phyloP scores from a whole-genome alignment of 2,888 invertebrate genomes.

The Nudaria mundana region DNA sequence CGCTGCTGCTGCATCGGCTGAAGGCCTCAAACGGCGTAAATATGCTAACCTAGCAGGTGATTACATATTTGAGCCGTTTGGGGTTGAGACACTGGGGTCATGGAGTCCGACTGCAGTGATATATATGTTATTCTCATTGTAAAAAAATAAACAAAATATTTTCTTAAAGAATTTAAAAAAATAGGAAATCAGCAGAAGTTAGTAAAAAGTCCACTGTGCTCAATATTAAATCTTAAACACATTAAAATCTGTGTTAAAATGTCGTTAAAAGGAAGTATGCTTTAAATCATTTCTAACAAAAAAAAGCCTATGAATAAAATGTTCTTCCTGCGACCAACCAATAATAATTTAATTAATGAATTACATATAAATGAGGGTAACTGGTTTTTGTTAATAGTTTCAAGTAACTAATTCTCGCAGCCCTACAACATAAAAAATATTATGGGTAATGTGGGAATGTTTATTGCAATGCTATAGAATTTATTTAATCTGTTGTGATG shows the following conservation, averaged over 20 bases:
- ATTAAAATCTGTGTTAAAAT: background rate
- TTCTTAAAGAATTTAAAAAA: background rate
- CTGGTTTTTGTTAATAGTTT: constrained; percentile 15
- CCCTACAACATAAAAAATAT: constrained; percentile 50
- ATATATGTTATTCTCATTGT: background rate
- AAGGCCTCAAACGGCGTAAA: no score
- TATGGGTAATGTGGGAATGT: constrained; percentile 65
- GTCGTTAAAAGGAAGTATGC: background rate
- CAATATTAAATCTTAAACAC: no score
- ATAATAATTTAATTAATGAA: constrained; percentile 5
- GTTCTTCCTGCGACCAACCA: constrained; percentile 9
- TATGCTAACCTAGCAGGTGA: no score
- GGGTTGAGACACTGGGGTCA: no score
- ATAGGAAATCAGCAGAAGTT: background rate
- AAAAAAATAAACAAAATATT: background rate
- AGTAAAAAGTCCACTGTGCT: no score
- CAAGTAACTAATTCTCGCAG: constrained; percentile 43
- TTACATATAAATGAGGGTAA: background rate
- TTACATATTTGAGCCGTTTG: no score
- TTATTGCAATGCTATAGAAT: constrained; percentile 19
- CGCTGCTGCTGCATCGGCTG: no score
- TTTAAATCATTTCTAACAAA: background rate
- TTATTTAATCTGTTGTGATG: constrained; percentile 38
- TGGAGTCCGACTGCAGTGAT: background rate
- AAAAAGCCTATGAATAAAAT: background rate